phyloP scores from a whole-genome alignment of 2,888 invertebrate species.

The Tiliacea citrago region DNA sequence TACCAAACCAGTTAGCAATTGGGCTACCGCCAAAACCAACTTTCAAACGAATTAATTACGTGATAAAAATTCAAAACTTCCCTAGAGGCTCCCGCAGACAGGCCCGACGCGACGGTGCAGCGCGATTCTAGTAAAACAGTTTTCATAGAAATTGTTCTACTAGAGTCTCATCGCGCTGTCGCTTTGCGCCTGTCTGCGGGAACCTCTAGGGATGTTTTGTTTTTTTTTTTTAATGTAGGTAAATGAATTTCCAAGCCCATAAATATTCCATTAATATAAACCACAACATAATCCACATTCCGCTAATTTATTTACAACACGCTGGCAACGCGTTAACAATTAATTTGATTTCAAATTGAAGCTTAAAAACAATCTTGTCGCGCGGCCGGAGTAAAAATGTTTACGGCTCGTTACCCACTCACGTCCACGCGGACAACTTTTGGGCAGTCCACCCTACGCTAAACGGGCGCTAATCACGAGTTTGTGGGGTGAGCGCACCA shows the following conservation, averaged over 20 bases:
- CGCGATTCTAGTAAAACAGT: no score
- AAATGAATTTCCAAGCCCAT: conserved; percentile 6
- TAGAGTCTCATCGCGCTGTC: no score
- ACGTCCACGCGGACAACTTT: conserved; percentile 73
- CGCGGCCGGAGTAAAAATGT: conserved; percentile 70
- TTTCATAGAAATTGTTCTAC: no score
- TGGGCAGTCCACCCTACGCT: conserved; percentile 60
- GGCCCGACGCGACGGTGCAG: no score
- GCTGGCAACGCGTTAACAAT: conserved; percentile 45
- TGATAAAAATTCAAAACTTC: not conserved
- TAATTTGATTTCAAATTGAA: conserved; percentile 67
- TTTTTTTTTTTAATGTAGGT: not conserved
- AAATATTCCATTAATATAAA: conserved; percentile 33
- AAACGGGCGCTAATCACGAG: conserved; percentile 68
- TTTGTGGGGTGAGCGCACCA: conserved; percentile 68
- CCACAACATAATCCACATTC: conserved; percentile 16
- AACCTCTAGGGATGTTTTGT: no score
- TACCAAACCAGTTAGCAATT: not conserved
- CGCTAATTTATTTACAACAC: conserved; percentile 50
- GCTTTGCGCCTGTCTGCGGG: no score
- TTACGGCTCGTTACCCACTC: conserved; percentile 72
- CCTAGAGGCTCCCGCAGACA: no score
- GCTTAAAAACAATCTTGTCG: conserved; percentile 69
- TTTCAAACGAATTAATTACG: not conserved
- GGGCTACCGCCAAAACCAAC: not conserved